Percentiles rank a stretch among this genome's conserved stretches.
Conservation (phyloP, 1,140 invertebrate genomes). For the Cheumatopsyche charites region DNA sequence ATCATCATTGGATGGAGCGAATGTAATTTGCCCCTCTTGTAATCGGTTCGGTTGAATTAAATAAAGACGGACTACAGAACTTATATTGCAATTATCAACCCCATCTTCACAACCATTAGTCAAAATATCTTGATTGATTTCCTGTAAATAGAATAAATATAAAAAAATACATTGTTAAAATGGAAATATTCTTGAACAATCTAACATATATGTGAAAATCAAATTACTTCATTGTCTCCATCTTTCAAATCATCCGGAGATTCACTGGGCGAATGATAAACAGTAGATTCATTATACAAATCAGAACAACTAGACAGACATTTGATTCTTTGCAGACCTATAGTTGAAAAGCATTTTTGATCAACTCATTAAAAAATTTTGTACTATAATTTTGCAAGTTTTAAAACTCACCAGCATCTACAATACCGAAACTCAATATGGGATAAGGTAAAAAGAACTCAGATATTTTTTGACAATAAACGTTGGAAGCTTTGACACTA, state of each 20-base stretch:
- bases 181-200: slow-evolving; percentile 10
- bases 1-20: slow-evolving; percentile 58
- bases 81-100: slow-evolving; percentile 51
- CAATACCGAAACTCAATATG: slow-evolving; percentile 84
- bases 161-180: not conserved
- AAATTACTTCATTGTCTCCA: slow-evolving; percentile 51
- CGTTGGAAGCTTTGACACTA: slow-evolving; percentile 51
- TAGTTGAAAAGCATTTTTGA: slow-evolving; percentile 1
- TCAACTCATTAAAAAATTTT: too few relatives aligned
- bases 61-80: slow-evolving; percentile 75
- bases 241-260: slow-evolving; percentile 56
- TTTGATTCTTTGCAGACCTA: slow-evolving; percentile 53
- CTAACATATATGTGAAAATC: slow-evolving; percentile 23
- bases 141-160: slow-evolving; percentile 30
- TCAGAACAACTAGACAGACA: slow-evolving; percentile 57
- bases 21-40: slow-evolving; percentile 84
- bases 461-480: slow-evolving; percentile 69
- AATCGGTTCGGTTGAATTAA: slow-evolving; percentile 88
- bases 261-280: slow-evolving; percentile 52
- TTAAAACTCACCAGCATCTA: slow-evolving; percentile 69
- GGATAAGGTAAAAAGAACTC: slow-evolving; percentile 84
- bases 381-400: too few relatives aligned
- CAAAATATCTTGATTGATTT: slow-evolving; percentile 37
- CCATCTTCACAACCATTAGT: slow-evolving; percentile 49
- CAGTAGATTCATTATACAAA: slow-evolving; percentile 51